phyloP scores from a whole-genome alignment of 2,113 vertebrate genomes.

The Lucifuga dentata region DNA sequence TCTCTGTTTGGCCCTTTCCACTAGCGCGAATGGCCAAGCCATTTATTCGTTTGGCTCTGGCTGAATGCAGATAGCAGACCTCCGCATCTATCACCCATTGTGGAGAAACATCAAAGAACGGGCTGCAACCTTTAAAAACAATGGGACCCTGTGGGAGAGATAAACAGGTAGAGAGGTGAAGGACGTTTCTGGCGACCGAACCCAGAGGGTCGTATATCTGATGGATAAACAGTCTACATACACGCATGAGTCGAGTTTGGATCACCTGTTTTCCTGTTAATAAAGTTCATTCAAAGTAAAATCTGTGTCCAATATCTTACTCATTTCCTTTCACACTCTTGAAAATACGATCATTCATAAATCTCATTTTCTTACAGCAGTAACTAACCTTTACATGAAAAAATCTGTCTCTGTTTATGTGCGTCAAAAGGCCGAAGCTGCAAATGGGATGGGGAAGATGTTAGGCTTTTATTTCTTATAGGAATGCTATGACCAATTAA shows the following conservation, averaged over 20 bases:
- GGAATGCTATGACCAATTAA: conserved; percentile 22
- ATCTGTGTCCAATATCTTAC: too few species aligned
- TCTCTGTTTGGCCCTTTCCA: conserved; percentile 41
- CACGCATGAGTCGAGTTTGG: background rate
- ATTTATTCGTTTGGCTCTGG: conserved; percentile 62
- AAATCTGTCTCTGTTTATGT: background rate
- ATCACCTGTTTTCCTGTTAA: background rate
- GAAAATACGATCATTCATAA: too few species aligned
- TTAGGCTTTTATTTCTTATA: conserved; percentile 23
- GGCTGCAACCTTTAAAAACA: conserved; percentile 48
- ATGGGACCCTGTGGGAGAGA: conserved; percentile 27
- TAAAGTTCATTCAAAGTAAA: too few species aligned
- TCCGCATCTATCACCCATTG: conserved; percentile 52
- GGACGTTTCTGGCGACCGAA: conserved; percentile 2
- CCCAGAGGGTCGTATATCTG: background rate
- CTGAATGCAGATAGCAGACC: conserved; percentile 68
- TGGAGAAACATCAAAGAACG: conserved; percentile 47
- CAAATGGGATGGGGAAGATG: conserved; percentile 3
- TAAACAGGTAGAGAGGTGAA: conserved; percentile 27
- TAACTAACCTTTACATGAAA: background rate
- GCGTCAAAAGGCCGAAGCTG: conserved; percentile 2
- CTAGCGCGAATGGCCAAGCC: conserved; percentile 45
- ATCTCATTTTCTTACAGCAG: too few species aligned
- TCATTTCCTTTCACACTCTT: too few species aligned
- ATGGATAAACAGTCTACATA: conserved; percentile 1